Base-by-base conservation (phyloP, 64 coral and sea anemone genomes). In the Stichodactyla mertensii region DNA sequence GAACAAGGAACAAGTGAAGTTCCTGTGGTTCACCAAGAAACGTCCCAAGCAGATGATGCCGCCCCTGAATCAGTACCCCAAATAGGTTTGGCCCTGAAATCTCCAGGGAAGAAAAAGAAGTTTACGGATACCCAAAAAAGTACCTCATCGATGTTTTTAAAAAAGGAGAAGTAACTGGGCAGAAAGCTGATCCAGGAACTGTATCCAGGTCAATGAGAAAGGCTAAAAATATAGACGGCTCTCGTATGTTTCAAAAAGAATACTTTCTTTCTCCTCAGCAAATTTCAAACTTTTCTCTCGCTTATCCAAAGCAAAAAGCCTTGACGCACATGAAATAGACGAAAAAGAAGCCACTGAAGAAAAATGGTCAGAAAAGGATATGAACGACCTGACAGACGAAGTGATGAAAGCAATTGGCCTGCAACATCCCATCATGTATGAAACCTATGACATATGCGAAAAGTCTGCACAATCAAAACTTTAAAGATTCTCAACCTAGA, bases 181-280 rank as follows among this genome's bases (percentile, higher is more conserved):
- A 86, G 80, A 86, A 91, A 55, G 83, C 89, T 86, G 89, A 91
- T 91, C 89, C 83, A 78, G 14, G 64, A 61, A 80, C 74, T 56
- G 77, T 86, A 77, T 90, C 86, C 23, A 87, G 71, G 64, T 64
- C 86, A 19, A 77, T 87, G 51, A 64, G 66, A 87, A 78, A 52
- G 55, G 86, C 67, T 16, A 71, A 77, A 53, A 51, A 56, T 23
- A 74, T 16, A 12, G n/a, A 87, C n/a, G n/a, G 86, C 67, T 71
- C 62, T 52, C 51, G 86, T 77, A 87, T 87, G 36, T 87, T 86
- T 36, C 22, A 60, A 85, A 85, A 85, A 53, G 83, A n/a, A n/a
- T n/a, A n/a, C n/a, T n/a, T n/a, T n/a, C n/a, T n/a, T n/a, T n/a
- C n/a, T n/a, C n/a, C n/a, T n/a, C n/a, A n/a, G n/a, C n/a, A n/a